Base-by-base conservation (phyloP, 92 coral and sea anemone genomes). In the Muricea muricata region DNA sequence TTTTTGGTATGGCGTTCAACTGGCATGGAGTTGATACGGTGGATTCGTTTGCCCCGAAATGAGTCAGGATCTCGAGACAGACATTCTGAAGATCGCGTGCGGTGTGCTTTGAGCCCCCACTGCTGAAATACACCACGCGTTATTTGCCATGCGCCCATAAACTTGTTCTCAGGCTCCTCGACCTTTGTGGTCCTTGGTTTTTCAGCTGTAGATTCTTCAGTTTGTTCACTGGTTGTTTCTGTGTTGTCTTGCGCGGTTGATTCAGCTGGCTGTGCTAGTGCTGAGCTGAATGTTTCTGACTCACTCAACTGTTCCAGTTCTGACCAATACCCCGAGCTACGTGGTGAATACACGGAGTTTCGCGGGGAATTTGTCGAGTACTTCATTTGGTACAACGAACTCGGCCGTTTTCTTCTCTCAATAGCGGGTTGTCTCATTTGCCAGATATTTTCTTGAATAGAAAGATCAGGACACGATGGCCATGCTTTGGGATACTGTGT, bases 311-410 rank as follows among this genome's bases (percentile, higher is more conserved):
- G 83, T 39, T 78, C 83, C 70, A 78, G 48, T 63, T 78, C 83
- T 20, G 83, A 78, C 83, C 83, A 78, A 29, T 78, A 78, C 2
- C 83, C 83, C 41, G 83, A 78, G 45, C 83, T 78, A 33, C 83
- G 83, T 10, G 83, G 83, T 1, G 83, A 78, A 33, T 78, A 78
- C 5, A 78, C 0, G 3, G 83, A 78, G 20, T 55, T 58, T 78
- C 83, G 56, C 37, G 83, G 83, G 9, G 83, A 78, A 57, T 23
- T 77, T 30, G 42, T 77, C 4, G 83, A 78, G 71, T 56, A 34
- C 32, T 78, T 78, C 30, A 32, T 58, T 56, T 78, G 83, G 71
- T 78, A 57, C 71, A 78, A 58, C 1, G 83, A 78, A 78, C 83
- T 56, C 9, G 83, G 83, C 8, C 83, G 56, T 13, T 78, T 78